These are phyloP conservation scores for Clusia tigrina DNA, from an alignment of 2,888 invertebrate genomes.

Conservation along the genomic window DNA sequence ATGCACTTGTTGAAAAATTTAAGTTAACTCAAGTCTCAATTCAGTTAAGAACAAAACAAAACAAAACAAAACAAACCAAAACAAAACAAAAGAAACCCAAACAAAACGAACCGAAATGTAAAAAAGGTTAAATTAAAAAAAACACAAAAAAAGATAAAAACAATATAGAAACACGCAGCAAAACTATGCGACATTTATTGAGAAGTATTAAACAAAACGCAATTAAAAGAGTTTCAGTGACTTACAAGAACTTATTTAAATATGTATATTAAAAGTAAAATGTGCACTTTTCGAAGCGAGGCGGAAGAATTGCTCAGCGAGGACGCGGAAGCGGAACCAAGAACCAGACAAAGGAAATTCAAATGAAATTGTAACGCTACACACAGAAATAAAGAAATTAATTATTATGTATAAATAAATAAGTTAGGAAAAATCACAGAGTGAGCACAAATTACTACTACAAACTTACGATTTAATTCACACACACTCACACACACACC, in stretches of 20 bases:
- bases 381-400: conserved; percentile 28
- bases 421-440: conserved; percentile 44
- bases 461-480: conserved; percentile 13
- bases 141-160: conserved; percentile 15
- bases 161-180: conserved; percentile 24
- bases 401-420: conserved; percentile 39
- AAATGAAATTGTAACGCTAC: conserved; percentile 37
- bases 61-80: conserved; percentile 9
- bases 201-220: conserved; percentile 3
- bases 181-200: conserved; percentile 25
- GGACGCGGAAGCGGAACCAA: too few relatives aligned
- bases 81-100: conserved; percentile 9
- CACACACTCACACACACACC: conserved; percentile 4
- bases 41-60: not conserved
- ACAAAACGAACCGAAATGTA: not conserved
- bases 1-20: not conserved
- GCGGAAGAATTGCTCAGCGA: too few relatives aligned
- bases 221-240: conserved; percentile 18
- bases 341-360: conserved; percentile 33
- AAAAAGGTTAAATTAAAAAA: not conserved
- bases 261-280: conserved; percentile 7
- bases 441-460: conserved; percentile 44
- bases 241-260: not conserved
- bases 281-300: conserved; percentile 2
- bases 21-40: not conserved